These are phyloP conservation scores for Orthosia cruda DNA, from an alignment of 2,888 invertebrate genomes.

Conservation along the genomic window DNA sequence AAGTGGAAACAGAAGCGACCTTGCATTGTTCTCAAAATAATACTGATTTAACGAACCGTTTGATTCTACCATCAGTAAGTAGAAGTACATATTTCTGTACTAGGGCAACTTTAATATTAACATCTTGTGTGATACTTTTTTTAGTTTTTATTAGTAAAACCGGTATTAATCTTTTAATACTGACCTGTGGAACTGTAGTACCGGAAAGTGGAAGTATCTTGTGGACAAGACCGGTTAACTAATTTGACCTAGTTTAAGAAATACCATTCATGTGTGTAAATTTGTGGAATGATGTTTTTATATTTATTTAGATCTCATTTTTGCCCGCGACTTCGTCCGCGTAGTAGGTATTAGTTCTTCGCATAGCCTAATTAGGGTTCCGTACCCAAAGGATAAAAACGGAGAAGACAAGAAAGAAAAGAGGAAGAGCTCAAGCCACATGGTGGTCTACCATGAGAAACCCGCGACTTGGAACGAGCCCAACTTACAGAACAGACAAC, in stretches of 20 bases:
- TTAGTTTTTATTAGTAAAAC: constrained; percentile 37
- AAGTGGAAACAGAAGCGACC: constrained; percentile 11
- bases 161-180: constrained; percentile 42
- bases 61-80: background rate
- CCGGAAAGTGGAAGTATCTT: constrained; percentile 57
- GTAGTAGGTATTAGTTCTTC: no score
- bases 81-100: no score
- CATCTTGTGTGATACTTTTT: constrained; percentile 41
- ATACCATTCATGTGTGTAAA: constrained; percentile 39
- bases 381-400: no score
- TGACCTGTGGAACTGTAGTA: constrained; percentile 58
- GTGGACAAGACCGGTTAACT: constrained; percentile 48
- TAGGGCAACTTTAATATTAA: no score
- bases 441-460: no score
- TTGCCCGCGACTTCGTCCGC: no score
- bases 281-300: constrained; percentile 31
- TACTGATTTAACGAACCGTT: constrained; percentile 17
- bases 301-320: no score
- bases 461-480: no score
- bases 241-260: constrained; percentile 59
- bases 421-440: no score
- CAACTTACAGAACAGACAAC: no score
- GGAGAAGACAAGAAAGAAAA: no score
- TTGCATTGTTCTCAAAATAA: constrained; percentile 52
- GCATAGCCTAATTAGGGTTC: no score